Conservation (phyloP, 64 coral and sea anemone species). For the Stichodactyla helianthus region DNA sequence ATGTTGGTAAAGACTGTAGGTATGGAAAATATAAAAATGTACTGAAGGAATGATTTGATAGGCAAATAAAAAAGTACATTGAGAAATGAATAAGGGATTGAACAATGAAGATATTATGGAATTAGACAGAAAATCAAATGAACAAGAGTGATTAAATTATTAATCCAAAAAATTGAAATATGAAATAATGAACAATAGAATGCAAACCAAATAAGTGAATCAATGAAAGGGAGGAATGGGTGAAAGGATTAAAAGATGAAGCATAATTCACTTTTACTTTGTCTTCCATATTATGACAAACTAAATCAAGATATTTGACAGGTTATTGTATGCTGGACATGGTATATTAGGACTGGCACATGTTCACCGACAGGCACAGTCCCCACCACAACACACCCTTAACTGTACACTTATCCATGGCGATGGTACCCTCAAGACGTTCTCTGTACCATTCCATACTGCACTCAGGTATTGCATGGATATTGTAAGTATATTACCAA, state of each 20-base stretch:
- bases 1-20: slow-evolving; percentile 93
- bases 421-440: slow-evolving; percentile 72
- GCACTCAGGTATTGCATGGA: slow-evolving; percentile 46
- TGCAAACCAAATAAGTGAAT: too few species aligned
- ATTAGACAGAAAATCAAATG: not conserved
- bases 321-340: slow-evolving; percentile 92
- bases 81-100: not conserved
- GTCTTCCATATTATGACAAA: too few species aligned
- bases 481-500: not conserved
- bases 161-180: not conserved
- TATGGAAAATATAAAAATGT: not conserved
- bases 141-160: not conserved
- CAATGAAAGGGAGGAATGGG: too few species aligned
- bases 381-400: slow-evolving; percentile 74
- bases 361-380: slow-evolving; percentile 72
- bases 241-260: too few species aligned
- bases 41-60: too few species aligned
- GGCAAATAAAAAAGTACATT: not conserved
- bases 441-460: slow-evolving; percentile 91
- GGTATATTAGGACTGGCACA: slow-evolving; percentile 88
- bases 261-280: too few species aligned
- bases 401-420: slow-evolving; percentile 89
- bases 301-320: not conserved
- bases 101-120: not conserved
- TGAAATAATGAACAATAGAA: too few species aligned